phyloP scores from a whole-genome alignment of 2,888 invertebrate species.

The Trisateles emortualis region DNA sequence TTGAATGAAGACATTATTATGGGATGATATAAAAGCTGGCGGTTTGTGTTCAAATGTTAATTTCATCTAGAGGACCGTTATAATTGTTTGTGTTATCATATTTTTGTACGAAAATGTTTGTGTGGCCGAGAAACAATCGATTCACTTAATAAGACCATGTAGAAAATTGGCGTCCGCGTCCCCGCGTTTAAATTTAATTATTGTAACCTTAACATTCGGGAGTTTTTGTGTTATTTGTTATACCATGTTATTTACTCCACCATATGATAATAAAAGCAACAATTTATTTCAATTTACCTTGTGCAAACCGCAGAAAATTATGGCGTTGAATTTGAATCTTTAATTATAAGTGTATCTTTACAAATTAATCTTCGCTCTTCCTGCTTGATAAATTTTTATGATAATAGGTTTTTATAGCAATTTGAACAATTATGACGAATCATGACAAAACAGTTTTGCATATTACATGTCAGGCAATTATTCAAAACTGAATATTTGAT shows the following conservation, averaged over 20 bases:
- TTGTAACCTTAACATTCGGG: conserved; percentile 44
- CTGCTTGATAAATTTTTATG: conserved; percentile 27
- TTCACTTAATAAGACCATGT: conserved; percentile 39
- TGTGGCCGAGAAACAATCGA: conserved; percentile 31
- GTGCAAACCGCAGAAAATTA: conserved; percentile 58
- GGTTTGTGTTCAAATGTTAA: conserved; percentile 63
- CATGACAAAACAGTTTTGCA: conserved; percentile 11
- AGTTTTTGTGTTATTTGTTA: conserved; percentile 51
- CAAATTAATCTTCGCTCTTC: conserved; percentile 45
- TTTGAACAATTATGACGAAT: conserved; percentile 24
- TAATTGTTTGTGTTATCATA: conserved; percentile 36
- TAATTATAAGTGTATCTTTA: conserved; percentile 53
- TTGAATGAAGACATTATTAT: conserved; percentile 67
- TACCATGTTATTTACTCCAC: conserved; percentile 50
- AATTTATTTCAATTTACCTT: conserved; percentile 60
- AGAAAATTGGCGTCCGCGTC: conserved; percentile 19
- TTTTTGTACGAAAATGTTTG: conserved; percentile 22
- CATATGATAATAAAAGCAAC: conserved; percentile 50
- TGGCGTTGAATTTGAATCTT: conserved; percentile 51
- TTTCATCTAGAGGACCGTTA: conserved; percentile 50
- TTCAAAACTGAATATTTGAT: conserved; percentile 10
- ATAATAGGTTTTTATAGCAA: conserved; percentile 18
- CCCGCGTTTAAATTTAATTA: conserved; percentile 37
- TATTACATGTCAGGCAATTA: conserved; percentile 11
- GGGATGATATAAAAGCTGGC: conserved; percentile 56